A percentile compares a stretch with the other conserved stretches of the same genome.
Conservation (phyloP, 2,888 invertebrate genomes). For the Cacoxenus indagator region DNA sequence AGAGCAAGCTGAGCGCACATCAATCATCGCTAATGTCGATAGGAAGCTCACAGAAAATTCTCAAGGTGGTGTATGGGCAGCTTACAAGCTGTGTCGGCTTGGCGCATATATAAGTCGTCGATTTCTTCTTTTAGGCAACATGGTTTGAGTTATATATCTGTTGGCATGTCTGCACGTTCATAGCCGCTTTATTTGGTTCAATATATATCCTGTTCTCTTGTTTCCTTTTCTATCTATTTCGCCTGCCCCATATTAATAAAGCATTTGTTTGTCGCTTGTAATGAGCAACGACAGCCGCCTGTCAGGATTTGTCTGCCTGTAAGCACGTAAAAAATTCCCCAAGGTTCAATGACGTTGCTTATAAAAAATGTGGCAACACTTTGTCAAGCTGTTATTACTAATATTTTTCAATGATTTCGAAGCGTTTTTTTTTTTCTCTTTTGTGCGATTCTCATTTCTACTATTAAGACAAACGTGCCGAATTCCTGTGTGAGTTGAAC, state of each 20-base stretch:
- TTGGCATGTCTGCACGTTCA: background rate
- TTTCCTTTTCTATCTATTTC: conserved; percentile 2
- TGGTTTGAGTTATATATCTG: background rate
- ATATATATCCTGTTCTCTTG: background rate
- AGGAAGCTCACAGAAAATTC: conserved; percentile 21
- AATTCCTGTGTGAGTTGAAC: conserved; percentile 9
- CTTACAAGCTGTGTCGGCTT: background rate
- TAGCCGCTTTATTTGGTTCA: background rate
- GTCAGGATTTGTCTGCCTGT: conserved; percentile 43
- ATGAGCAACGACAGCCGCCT: conserved; percentile 63
- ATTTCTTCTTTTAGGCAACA: background rate
- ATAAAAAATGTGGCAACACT: conserved; percentile 52
- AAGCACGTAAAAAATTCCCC: conserved; percentile 1
- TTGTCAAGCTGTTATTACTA: conserved; percentile 62
- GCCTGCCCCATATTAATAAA: conserved; percentile 56
- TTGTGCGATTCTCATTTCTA: background rate
- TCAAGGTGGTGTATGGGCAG: background rate
- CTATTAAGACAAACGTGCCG: conserved; percentile 31
- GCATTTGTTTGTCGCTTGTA: conserved; percentile 59
- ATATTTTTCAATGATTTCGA: conserved; percentile 40
- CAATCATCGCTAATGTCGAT: conserved; percentile 63
- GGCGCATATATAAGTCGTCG: background rate
- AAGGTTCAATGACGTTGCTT: background rate
- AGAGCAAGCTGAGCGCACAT: conserved; percentile 35
- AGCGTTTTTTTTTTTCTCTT: conserved; percentile 19